A percentile compares a stretch with the other conserved stretches of the same genome.
Evolutionary conservation across 2,888 invertebrate species (phyloP).

Genomic region (Hydrotaea cyrtoneurina): DNA sequence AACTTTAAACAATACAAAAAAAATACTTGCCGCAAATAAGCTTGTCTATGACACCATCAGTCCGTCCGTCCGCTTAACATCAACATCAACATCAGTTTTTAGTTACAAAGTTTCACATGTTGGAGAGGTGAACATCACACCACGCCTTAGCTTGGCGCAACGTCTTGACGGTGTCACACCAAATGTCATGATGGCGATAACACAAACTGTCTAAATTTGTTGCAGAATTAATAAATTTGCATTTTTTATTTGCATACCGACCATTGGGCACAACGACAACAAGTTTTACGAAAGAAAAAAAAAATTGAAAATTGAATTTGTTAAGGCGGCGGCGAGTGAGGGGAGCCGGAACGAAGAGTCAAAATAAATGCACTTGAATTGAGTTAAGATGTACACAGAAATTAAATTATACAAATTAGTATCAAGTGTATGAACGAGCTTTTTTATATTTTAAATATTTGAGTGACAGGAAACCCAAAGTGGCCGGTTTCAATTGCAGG

Average conservation of each 20-base stretch:
- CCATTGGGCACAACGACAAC: neutral
- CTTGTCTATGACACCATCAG: constrained; percentile 5
- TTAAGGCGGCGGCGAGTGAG: neutral
- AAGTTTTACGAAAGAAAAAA: too few species aligned
- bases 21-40: neutral
- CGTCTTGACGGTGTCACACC: neutral
- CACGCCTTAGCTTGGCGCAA: neutral
- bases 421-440: too few species aligned
- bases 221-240: constrained; percentile 14
- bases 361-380: neutral
- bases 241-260: constrained; percentile 13
- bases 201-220: constrained; percentile 41
- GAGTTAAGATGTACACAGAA: neutral
- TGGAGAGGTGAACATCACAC: neutral
- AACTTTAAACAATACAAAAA: neutral
- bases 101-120: neutral
- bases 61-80: neutral
- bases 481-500: too few species aligned
- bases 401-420: too few species aligned
- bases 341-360: neutral
- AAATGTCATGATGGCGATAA: constrained; percentile 39
- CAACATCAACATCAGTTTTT: constrained; percentile 3
- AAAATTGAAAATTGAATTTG: neutral
- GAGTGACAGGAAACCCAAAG: too few species aligned
- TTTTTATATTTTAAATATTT: too few species aligned